Evolutionary conservation across 2,113 vertebrate genomes (phyloP), one percentile per base, ranked within the genome.

Genomic region (Gymnogyps californianus): DNA sequence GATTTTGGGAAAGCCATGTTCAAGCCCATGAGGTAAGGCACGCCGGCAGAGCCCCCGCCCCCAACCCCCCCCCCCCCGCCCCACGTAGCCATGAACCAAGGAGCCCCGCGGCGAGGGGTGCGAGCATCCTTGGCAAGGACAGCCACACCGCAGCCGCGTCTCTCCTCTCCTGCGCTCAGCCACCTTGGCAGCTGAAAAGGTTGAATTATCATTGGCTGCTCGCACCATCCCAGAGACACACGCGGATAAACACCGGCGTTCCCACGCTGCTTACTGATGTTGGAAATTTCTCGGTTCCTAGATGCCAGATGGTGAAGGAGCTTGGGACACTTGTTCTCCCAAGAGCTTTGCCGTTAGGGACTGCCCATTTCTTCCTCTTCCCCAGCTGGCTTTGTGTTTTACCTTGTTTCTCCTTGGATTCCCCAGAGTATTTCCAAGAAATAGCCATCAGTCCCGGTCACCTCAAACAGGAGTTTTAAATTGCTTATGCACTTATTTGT

Each of bases 1-100:
- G 99, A 99, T 95, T 99, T 99, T 31, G 99, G 99, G 59, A 99
- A 99, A 96, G 99, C 98, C 96, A 99, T 99, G 99, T 99, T 99
- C 97, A 99, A 99, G 95, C 99, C 99, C 57, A 99, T 99, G 99
- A 99, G 99, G 99, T 99, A 98, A 99, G 98, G 71, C 54, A 14
- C 4, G 3, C 5, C 10, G 7, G 51, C 59, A 87, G 65, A 65
- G 66, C 36, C 20, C 54, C 70, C 20, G 49, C 61, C 40, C 29
- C 46, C 1, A 9, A 46, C 14, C 29, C 29, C 21, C n/a, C 34
- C 3, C 11, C n/a, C n/a, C n/a, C 11, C 2, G 8, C 71, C 21
- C 28, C 25, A 1, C 13, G 2, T 13, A 9, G 31, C 70, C 49
- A 2, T 0, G 6, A 52, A n/a, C 29, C 34, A 17, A 11, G 25